A percentile compares a stretch with the other conserved stretches of the same genome.
phyloP scores from a whole-genome alignment of 2,888 invertebrate genomes.

The Sphinx pinastri region DNA sequence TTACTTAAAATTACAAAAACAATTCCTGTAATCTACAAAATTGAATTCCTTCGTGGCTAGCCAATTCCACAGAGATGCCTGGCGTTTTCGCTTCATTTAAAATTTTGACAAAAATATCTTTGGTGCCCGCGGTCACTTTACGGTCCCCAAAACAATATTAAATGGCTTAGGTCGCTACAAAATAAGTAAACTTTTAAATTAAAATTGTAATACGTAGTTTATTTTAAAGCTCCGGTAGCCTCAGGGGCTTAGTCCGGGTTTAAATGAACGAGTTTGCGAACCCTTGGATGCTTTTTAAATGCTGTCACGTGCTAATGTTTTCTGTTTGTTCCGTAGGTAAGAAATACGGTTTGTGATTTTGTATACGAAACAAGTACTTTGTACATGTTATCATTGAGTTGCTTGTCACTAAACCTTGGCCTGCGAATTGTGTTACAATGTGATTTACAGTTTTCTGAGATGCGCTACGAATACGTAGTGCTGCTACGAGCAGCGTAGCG shows the following conservation, averaged over 20 bases:
- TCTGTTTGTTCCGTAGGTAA: neutral
- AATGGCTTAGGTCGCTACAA: neutral
- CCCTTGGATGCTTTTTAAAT: neutral
- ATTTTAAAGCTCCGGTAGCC: neutral
- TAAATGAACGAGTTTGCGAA: neutral
- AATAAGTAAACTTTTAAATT: constrained; percentile 1
- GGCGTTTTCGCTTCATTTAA: constrained; percentile 25
- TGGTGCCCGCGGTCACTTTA: constrained; percentile 15
- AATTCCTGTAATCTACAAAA: constrained; percentile 26
- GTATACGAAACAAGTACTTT: neutral
- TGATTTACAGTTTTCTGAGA: constrained; percentile 42
- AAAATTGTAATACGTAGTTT: constrained; percentile 8
- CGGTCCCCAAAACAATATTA: neutral
- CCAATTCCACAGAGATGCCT: constrained; percentile 24
- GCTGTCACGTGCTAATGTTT: constrained; percentile 12
- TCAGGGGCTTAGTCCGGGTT: neutral
- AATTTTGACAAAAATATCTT: constrained; percentile 11
- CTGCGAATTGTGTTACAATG: constrained; percentile 24
- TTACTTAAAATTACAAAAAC: constrained; percentile 24
- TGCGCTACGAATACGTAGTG: constrained; percentile 44
- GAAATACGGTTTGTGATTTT: neutral
- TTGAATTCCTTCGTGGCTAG: constrained; percentile 24
- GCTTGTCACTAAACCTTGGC: neutral
- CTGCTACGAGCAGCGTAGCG: constrained; percentile 34
- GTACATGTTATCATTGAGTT: neutral